Base-by-base conservation (phyloP, 2,888 invertebrate genomes). In the Epistrophe grossulariae region DNA sequence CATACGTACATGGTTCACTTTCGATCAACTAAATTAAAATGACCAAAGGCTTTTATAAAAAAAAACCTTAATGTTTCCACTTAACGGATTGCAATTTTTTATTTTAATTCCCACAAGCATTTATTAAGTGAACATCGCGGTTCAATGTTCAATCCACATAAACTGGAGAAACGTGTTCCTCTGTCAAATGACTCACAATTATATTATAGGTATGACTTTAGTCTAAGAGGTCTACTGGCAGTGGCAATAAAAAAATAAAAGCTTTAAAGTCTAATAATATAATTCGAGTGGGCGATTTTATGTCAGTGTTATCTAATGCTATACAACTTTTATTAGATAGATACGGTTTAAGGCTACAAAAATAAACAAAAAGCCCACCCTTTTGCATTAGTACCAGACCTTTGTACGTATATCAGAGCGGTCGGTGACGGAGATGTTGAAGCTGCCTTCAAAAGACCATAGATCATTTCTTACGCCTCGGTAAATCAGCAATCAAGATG, bases 401-500 rank as follows among this genome's bases (percentile, higher is more conserved):
- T 50, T 2, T 24, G 24, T 24, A 24, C 24, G 2, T 24, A 24
- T 24, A 48, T 4, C 10, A 48, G 7, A 11, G 28, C 8, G 13
- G 13, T 10, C 0, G 13, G 24, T 6, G 7, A 19, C 19, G 19
- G 52, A 24, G 52, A 24, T 28, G 8, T 28, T n/a, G 9, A 55
- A 52, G 59, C 19, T 57, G 64, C 45, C 35, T 80, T 31, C 55
- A 40, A 43, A 57, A 66, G 79, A 79, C 83, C 62, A 83, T 79
- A 71, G 71, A 79, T 87, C 83, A 79, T 87, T 83, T 74, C 74
- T 17, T 60, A 83, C 66, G 83, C 79, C 64, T 79, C 79, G 85
- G 73, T 87, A 62, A 57, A 59, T 74, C 78, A 43, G 9, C 70
- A 70, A 87, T 82, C 82, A 82, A 82, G 85, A 87, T 83, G 83